Evolutionary conservation across 2,888 invertebrate species (phyloP), one percentile per base, ranked within the genome.

Genomic region (Apomyelois bistriatella): DNA sequence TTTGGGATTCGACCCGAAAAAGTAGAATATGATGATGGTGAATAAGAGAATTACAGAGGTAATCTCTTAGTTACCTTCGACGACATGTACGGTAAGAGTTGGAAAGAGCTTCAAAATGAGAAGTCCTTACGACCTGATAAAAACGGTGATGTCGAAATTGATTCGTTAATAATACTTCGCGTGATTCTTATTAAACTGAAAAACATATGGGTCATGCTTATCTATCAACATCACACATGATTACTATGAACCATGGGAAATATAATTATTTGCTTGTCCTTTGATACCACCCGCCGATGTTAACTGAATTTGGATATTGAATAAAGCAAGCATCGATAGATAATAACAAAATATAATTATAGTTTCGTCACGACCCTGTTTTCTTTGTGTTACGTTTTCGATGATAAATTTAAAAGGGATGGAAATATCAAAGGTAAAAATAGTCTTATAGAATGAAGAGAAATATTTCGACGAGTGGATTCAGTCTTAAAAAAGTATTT

Each of bases 291-390:
- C 9, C 8, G 30, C 32, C 9, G 40, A 22, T 41, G 28, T 13
- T 75, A 74, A 75, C 68, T 60, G 68, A 81, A 83, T 80, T 82
- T 81, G 71, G 65, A 70, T 79, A 85, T 79, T 76, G 76, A 79
- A 85, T 81, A 68, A 72, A 64, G 69, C 72, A 64, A 77, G 72
- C 77, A 81, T 80, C 79, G 80, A 78, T 79, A 74, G 76, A 74
- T 79, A 80, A 83, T 85, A 83, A 82, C 80, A 74, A 73, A 80
- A 81, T 74, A 71, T 79, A 81, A 88, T 88, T 88, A 87, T 79
- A 73, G 66, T 80, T 88, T 85, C 86, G 85, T 79, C 79, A 85
- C 82, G 84, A 78, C 64, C 68, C 53, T 54, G 58, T 55, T 63
- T 70, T 71, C 76, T 71, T 70, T 13, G 36, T 43, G 15, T 16